Percentiles rank a stretch among this genome's conserved stretches.
These are phyloP conservation scores for Sebastes itinus DNA, from an alignment of 2,797 vertebrate species.

Conservation along the genomic window DNA sequence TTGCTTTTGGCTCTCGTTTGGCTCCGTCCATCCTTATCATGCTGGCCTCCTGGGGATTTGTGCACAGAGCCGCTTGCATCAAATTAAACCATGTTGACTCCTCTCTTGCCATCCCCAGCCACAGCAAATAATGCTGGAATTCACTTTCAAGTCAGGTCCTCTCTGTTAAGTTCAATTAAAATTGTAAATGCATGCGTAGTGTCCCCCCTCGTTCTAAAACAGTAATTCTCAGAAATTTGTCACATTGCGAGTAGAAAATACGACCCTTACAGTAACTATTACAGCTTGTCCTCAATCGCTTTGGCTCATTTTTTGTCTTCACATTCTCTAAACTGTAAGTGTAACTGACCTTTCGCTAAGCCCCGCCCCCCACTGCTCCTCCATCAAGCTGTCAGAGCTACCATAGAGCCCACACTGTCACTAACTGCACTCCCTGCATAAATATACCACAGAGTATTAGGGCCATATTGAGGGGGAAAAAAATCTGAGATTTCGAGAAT, in stretches of 20 bases:
- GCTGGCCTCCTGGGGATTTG: constrained; percentile 9
- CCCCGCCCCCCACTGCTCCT: too few relatives aligned
- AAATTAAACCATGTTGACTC: constrained; percentile 48
- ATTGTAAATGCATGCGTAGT: neutral
- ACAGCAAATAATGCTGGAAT: constrained; percentile 32
- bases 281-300: too few relatives aligned
- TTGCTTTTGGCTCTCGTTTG: neutral
- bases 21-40: neutral
- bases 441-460: too few relatives aligned
- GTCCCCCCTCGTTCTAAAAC: neutral
- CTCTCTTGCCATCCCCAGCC: neutral
- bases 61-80: constrained; percentile 20
- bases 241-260: neutral
- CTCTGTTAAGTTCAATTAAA: constrained; percentile 23
- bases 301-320: too few relatives aligned
- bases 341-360: too few relatives aligned
- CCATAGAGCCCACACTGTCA: too few relatives aligned
- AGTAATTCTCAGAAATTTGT: neutral
- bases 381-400: too few relatives aligned
- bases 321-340: too few relatives aligned
- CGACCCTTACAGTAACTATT: neutral
- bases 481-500: too few relatives aligned
- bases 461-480: too few relatives aligned
- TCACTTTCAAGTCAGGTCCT: constrained; percentile 39
- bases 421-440: too few relatives aligned